Evolutionary conservation across 2,797 vertebrate genomes (phyloP), one percentile per base, ranked within the genome.

Genomic region (Acrossocheilus fasciatus): DNA sequence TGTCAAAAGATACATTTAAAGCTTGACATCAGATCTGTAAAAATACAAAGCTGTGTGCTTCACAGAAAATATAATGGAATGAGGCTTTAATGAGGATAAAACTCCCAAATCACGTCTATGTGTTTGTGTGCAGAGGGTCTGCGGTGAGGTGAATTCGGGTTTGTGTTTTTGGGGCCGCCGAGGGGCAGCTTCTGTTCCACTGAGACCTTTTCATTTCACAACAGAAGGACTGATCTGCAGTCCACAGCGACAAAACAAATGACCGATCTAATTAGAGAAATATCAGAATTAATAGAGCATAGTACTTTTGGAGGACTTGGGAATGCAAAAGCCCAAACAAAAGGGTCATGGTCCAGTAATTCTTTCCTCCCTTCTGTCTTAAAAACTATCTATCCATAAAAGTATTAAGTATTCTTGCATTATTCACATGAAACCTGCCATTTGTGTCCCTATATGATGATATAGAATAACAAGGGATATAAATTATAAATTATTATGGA

Each of bases 231-330:
- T 52, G 69, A 70, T 4, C 68, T 66, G 73, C 64, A 74, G 75
- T 79, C 54, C 68, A 85, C 81, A 54, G 76, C 91, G 88, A 91
- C 86, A 83, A 26, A 85, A 89, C 89, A 89, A 91, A 81, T 87
- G 90, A 82, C 41, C 88, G 85, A 87, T 91, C 87, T 93, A 93
- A 96, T 95, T 94, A 92, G 91, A 93, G 92, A 89, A 86, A 89
- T 92, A 92, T 89, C 77, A 70, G 91, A 92, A 92, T 95, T 92
- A 95, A 91, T 91, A 93, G 93, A 95, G 94, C 93, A 93, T 93
- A 92, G 92, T 89, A 90, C 85, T 88, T 89, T 91, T 89, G 90
- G 91, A 91, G 87, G 84, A 36, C 57, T 85, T 75, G 36, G 88
- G 91, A 88, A 85, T 91, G 88, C 80, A 90, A 91, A 91, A 90